Evolutionary conservation across 2,113 vertebrate species (phyloP).

Genomic region (Microtus oregoni): DNA sequence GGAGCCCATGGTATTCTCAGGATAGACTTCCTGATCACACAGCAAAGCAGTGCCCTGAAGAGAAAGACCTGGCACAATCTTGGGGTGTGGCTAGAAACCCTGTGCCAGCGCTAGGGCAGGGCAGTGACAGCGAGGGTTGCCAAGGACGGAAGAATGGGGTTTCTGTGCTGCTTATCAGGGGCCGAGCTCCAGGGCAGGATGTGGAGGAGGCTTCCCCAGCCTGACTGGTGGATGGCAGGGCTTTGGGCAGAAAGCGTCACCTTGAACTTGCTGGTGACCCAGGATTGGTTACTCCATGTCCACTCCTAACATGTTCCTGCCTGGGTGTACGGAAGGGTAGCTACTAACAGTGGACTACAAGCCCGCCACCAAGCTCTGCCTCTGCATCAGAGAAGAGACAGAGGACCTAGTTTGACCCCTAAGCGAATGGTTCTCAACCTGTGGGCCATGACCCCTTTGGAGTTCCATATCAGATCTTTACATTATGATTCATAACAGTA

Average conservation of each 20-base stretch:
- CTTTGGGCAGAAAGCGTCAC: conserved; percentile 40
- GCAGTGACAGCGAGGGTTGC: neutral
- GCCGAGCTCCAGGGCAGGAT: neutral
- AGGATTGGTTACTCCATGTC: neutral
- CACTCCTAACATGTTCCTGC: neutral
- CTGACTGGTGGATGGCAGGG: neutral
- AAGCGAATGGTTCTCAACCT: neutral
- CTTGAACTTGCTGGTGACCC: neutral
- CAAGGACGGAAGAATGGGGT: conserved; percentile 65
- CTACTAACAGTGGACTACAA: fast-evolving
- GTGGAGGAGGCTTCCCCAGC: conserved; percentile 13
- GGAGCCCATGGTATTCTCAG: neutral
- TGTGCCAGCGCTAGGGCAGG: conserved; percentile 28
- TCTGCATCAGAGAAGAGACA: neutral
- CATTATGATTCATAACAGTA: neutral
- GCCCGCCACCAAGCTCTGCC: neutral
- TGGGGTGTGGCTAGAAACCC: neutral
- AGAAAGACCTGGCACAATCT: conserved; percentile 16
- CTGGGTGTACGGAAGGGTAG: neutral
- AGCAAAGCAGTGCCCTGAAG: neutral
- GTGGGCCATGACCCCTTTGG: neutral
- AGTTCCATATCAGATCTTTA: neutral
- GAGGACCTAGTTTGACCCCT: neutral
- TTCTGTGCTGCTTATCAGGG: conserved; percentile 76
- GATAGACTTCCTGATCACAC: neutral